Conservation (phyloP, 2,888 invertebrate genomes). For the Hedya salicella region DNA sequence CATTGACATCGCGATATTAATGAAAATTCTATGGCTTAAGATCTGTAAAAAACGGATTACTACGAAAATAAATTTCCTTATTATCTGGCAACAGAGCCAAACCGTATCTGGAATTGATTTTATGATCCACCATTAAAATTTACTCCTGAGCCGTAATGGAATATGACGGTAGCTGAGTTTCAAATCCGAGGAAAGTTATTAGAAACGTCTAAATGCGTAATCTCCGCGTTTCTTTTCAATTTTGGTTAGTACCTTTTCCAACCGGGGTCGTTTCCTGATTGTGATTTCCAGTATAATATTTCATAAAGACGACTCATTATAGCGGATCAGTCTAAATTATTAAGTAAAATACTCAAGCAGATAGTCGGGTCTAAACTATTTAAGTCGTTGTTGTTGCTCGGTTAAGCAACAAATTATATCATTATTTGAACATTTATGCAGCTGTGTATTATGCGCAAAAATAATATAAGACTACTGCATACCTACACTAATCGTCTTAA, state of each 20-base stretch:
- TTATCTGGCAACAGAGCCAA: constrained; percentile 23
- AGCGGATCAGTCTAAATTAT: not conserved
- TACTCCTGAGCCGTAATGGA: constrained; percentile 35
- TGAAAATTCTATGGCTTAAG: too few species aligned
- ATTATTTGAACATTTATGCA: too few species aligned
- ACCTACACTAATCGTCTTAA: too few species aligned
- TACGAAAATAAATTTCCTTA: not conserved
- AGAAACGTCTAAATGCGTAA: constrained; percentile 35
- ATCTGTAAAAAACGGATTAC: not conserved
- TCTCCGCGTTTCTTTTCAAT: constrained; percentile 30
- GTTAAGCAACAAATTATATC: too few species aligned
- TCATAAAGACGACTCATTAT: not conserved
- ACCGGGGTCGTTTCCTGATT: constrained; percentile 32
- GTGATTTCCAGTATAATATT: constrained; percentile 21
- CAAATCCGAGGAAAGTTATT: constrained; percentile 38
- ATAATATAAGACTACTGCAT: too few species aligned
- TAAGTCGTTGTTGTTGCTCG: not conserved
- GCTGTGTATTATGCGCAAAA: too few species aligned
- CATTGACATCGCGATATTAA: not conserved
- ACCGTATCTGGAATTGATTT: constrained; percentile 31
- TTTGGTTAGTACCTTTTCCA: constrained; percentile 32
- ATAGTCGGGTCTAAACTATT: not conserved
- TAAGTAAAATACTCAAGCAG: not conserved
- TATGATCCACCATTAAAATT: constrained; percentile 37
- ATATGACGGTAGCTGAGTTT: constrained; percentile 37